These are phyloP conservation scores for Sus scrofa DNA, from an alignment of 2,113 vertebrate species.

Conservation along the genomic window T2T-Sscrofa CM000829.6:32242001-32242500, in stretches of 20 bases:
- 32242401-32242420: constrained; percentile 38
- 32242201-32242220: neutral
- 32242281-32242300: constrained; percentile 16
- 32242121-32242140: neutral
- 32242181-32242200: neutral
- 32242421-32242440: neutral
- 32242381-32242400: constrained; percentile 18
- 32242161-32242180: neutral
- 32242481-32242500: constrained; percentile 69
- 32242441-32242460: constrained; percentile 36
- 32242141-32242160: neutral
- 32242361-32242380: neutral
- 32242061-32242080: neutral
- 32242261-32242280: constrained; percentile 1
- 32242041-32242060: neutral
- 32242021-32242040: neutral
- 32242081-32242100: neutral
- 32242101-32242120: neutral
- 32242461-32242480: constrained; percentile 63
- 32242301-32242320: neutral
- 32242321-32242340: neutral
- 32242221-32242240: neutral
- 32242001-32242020: neutral
- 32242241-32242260: constrained; percentile 22
- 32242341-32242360: neutral